These are phyloP conservation scores for Fregata magnificens DNA, from an alignment of 2,113 vertebrate genomes.

Conservation along the genomic window DNA sequence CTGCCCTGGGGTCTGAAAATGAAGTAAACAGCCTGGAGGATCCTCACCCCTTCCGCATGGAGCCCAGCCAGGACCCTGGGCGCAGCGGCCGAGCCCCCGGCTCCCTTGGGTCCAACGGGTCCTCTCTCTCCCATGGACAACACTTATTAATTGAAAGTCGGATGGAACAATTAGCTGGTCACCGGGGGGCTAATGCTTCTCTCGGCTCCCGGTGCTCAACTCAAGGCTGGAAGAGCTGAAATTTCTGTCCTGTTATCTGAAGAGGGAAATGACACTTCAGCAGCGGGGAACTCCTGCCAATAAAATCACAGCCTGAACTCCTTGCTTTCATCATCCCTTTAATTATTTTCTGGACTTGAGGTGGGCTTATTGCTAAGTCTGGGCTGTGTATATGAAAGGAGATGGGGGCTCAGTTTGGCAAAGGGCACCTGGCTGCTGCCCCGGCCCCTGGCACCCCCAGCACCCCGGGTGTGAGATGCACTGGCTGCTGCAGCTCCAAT, in stretches of 20 bases:
- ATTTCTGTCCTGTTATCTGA: neutral
- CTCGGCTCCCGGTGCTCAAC: neutral
- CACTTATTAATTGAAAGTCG: slow-evolving; percentile 13
- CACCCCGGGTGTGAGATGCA: no score
- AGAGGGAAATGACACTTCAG: slow-evolving; percentile 45
- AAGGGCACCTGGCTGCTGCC: neutral
- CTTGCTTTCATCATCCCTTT: slow-evolving; percentile 11
- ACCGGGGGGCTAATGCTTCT: slow-evolving; percentile 16
- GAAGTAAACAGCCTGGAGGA: neutral
- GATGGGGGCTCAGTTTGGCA: neutral
- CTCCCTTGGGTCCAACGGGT: neutral
- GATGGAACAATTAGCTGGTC: slow-evolving; percentile 42
- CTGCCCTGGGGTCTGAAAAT: neutral
- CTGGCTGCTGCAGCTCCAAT: neutral
- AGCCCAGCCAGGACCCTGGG: neutral
- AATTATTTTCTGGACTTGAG: slow-evolving; percentile 34
- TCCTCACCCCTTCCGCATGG: fast-evolving
- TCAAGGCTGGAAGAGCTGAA: neutral
- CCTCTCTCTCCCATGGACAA: neutral
- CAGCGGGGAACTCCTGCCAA: slow-evolving; percentile 45
- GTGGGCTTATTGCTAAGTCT: slow-evolving; percentile 5
- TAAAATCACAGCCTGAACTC: slow-evolving; percentile 50
- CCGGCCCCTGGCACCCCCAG: neutral
- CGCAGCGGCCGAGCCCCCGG: fast-evolving
- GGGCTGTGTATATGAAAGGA: neutral